Conservation (phyloP, 2,888 invertebrate species). For the Danaus chrysippus region DNA sequence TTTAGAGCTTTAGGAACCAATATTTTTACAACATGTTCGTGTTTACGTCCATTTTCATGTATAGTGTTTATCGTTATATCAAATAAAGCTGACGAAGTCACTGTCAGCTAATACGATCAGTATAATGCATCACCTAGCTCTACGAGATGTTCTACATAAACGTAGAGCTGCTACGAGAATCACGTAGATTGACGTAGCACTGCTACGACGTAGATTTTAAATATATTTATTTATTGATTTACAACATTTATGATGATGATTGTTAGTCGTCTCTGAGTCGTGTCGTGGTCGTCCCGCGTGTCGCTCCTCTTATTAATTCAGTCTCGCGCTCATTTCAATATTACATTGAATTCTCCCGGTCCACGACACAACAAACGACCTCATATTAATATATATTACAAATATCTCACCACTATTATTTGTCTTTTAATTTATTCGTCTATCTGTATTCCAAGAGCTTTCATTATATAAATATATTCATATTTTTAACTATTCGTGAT, state of each 20-base stretch:
- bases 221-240: background rate
- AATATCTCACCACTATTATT: background rate
- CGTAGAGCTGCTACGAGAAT: background rate
- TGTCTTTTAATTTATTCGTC: background rate
- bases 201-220: background rate
- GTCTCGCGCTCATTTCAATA: constrained; percentile 47
- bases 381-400: background rate
- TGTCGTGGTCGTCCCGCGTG: constrained; percentile 8
- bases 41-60: too few relatives aligned
- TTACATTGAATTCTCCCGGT: constrained; percentile 45
- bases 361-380: constrained; percentile 7
- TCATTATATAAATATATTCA: background rate
- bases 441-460: background rate
- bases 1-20: too few relatives aligned
- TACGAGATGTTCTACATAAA: too few relatives aligned
- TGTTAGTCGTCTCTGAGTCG: background rate
- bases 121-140: too few relatives aligned
- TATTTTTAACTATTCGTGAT: background rate
- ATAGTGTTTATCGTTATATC: too few relatives aligned
- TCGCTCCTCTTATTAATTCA: constrained; percentile 34
- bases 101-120: too few relatives aligned
- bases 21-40: too few relatives aligned
- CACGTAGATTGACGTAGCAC: background rate
- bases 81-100: too few relatives aligned
- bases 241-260: background rate